These are phyloP conservation scores for Arctopsyche grandis DNA, from an alignment of 1,140 invertebrate species.

Conservation along the genomic window DNA sequence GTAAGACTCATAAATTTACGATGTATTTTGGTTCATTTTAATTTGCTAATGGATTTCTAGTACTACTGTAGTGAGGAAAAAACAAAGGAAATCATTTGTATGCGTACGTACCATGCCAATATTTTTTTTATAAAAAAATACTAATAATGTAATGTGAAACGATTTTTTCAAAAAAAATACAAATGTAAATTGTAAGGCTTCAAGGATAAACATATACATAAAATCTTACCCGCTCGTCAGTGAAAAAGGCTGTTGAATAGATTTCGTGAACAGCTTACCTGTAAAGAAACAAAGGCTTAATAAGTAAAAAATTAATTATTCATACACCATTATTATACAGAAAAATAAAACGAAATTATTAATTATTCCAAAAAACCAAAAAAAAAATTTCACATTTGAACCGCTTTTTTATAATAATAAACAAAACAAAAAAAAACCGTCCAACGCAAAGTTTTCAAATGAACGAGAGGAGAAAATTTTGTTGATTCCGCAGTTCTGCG, in stretches of 20 bases:
- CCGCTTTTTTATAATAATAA: background rate
- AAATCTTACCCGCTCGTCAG: background rate
- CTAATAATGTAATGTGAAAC: too few relatives aligned
- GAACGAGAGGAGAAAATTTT: slow-evolving; percentile 15
- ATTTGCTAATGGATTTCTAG: slow-evolving; percentile 16
- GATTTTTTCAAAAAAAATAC: too few relatives aligned
- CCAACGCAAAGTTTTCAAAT: slow-evolving; percentile 1
- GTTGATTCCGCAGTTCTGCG: background rate
- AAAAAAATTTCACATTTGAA: background rate
- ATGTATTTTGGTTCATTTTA: background rate
- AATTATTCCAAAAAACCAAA: background rate
- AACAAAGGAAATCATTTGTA: background rate
- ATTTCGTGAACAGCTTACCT: background rate
- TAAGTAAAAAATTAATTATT: too few relatives aligned
- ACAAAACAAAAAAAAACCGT: background rate
- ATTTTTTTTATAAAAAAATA: too few relatives aligned
- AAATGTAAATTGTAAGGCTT: too few relatives aligned
- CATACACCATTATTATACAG: background rate
- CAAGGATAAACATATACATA: too few relatives aligned
- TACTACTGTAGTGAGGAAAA: background rate
- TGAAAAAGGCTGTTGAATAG: background rate
- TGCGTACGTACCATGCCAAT: background rate
- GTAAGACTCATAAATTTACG: background rate
- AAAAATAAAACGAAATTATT: background rate
- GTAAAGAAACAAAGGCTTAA: slow-evolving; percentile 8